phyloP scores from a whole-genome alignment of 2,888 invertebrate species.

The Thysanoteuthis rhombus region DNA sequence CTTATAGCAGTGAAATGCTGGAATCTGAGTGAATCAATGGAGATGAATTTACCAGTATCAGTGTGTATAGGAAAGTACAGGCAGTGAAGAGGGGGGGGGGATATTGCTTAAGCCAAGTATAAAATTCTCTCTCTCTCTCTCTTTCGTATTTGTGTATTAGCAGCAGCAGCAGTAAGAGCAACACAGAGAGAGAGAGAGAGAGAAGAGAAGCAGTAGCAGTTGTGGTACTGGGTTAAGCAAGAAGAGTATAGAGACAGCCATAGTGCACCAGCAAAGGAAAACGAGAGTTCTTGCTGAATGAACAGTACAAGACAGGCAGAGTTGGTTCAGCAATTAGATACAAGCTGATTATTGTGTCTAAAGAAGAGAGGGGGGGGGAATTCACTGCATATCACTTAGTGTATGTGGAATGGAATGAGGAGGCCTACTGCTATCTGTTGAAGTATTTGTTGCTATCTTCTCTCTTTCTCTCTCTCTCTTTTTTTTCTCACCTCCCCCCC shows the following conservation, averaged over 20 bases:
- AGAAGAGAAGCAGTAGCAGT: background rate
- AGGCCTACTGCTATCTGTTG: background rate
- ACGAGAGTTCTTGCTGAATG: background rate
- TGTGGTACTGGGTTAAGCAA: background rate
- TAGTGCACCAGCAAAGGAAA: background rate
- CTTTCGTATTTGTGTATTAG: slow-evolving; percentile 16
- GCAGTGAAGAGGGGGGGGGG: background rate
- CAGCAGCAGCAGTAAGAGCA: background rate
- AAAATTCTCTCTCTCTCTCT: background rate
- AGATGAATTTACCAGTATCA: background rate
- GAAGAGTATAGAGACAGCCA: too few species aligned
- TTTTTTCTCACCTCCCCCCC: background rate
- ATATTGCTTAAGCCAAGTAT: background rate
- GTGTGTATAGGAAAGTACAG: background rate
- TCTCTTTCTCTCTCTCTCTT: background rate
- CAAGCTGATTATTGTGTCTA: background rate
- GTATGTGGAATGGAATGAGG: background rate
- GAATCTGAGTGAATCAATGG: slow-evolving; percentile 12
- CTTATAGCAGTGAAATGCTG: background rate
- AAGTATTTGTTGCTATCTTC: background rate
- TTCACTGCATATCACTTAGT: background rate
- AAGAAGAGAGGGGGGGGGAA: background rate
- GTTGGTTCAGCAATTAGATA: slow-evolving; percentile 14
- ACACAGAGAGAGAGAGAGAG: background rate
- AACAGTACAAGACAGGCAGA: slow-evolving; percentile 1